Evolutionary conservation across 1,140 invertebrate species (phyloP).

Genomic region (Paracyclopina nana): DNA sequence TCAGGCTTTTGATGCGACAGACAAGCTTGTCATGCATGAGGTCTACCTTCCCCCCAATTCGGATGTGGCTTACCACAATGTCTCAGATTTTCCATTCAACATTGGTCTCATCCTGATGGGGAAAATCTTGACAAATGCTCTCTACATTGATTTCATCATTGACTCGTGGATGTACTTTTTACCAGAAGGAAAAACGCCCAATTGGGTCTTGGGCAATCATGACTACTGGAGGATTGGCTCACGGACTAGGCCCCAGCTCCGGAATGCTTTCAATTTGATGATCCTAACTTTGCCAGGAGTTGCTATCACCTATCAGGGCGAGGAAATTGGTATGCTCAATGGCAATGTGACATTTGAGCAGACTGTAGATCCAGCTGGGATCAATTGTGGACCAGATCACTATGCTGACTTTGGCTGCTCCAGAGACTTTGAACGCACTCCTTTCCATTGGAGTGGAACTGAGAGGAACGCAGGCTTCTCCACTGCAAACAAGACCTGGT

Average conservation of each 20-base stretch:
- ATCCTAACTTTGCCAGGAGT: conserved; percentile 45
- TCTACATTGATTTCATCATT: too few species aligned
- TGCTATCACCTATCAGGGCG: conserved; percentile 52
- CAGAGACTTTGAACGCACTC: conserved; percentile 43
- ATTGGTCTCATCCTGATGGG: too few species aligned
- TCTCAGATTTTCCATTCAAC: too few species aligned
- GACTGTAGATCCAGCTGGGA: conserved; percentile 26
- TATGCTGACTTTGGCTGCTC: conserved; percentile 19
- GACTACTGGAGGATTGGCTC: conserved; percentile 36
- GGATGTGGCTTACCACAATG: too few species aligned
- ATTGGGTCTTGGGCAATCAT: conserved; percentile 49
- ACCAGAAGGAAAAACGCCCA: too few species aligned
- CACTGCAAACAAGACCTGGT: conserved; percentile 34
- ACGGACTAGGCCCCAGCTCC: conserved; percentile 34
- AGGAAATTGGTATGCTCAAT: conserved; percentile 58
- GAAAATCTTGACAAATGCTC: too few species aligned
- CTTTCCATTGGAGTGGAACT: conserved; percentile 53
- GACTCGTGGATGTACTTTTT: too few species aligned
- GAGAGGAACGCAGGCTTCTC: conserved; percentile 36
- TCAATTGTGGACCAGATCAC: conserved; percentile 32
- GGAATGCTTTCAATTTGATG: conserved; percentile 43
- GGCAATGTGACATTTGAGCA: conserved; percentile 20
- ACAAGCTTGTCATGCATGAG: too few species aligned
- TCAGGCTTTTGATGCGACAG: too few species aligned
- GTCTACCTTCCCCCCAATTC: too few species aligned